Percentiles rank a stretch among this genome's conserved stretches.
Evolutionary conservation across 2,888 invertebrate species (phyloP).

Genomic region (Aphodius sticticus): DNA sequence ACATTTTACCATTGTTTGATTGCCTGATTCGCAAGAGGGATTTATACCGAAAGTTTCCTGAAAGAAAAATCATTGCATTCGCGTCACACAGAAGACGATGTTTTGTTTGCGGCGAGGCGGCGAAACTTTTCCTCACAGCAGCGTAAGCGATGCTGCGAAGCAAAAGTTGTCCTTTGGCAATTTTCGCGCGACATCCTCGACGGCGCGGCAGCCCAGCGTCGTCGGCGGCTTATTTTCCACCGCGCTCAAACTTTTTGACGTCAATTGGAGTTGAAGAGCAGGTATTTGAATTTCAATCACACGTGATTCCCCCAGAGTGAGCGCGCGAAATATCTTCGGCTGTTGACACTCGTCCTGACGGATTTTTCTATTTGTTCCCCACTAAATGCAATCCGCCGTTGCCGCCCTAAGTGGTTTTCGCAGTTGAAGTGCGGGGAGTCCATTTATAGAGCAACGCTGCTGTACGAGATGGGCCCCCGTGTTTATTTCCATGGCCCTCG

Average conservation of each 20-base stretch:
- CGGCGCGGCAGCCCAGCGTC: background rate
- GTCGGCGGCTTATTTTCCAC: conserved; percentile 7
- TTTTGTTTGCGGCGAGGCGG: background rate
- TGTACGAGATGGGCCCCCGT: background rate
- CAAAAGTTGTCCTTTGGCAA: background rate
- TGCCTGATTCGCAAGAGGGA: background rate
- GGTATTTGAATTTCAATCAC: conserved; percentile 51
- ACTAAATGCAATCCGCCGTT: conserved; percentile 10
- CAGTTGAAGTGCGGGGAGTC: conserved; percentile 28
- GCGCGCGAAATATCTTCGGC: conserved; percentile 46
- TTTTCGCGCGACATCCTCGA: conserved; percentile 15
- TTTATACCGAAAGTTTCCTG: background rate
- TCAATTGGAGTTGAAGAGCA: conserved; percentile 44
- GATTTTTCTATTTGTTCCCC: conserved; percentile 41
- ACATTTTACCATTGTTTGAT: background rate
- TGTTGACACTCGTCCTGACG: conserved; percentile 46
- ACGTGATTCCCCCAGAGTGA: conserved; percentile 46
- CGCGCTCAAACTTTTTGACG: conserved; percentile 34
- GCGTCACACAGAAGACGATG: background rate
- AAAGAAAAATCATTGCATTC: background rate
- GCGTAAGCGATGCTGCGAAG: background rate
- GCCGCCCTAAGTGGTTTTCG: conserved; percentile 31
- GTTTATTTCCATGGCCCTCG: background rate
- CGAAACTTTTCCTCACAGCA: background rate
- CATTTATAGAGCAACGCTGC: conserved; percentile 20